These are phyloP conservation scores for Aurelia sp. DNA, from an alignment of 30 jellyfish, hydroid and myxozoan genomes.

Conservation along the genomic window DNA sequence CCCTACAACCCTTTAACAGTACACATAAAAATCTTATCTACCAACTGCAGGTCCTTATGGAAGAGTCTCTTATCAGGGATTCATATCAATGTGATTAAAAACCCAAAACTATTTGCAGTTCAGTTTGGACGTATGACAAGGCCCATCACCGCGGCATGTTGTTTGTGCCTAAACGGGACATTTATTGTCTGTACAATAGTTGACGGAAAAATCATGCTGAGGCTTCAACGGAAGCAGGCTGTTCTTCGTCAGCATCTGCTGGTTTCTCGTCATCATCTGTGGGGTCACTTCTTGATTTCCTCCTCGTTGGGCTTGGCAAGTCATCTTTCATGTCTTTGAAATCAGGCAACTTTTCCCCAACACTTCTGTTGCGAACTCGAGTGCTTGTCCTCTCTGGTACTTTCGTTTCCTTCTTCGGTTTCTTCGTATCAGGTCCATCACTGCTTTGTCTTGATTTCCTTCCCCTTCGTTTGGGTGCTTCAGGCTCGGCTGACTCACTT, in stretches of 20 bases:
- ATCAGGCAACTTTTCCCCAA: constrained; percentile 72
- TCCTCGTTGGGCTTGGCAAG: constrained; percentile 62
- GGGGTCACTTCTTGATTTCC: constrained; percentile 59
- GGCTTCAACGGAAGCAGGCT: constrained; percentile 47
- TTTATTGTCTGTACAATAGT: too few relatives aligned
- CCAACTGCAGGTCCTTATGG: too few relatives aligned
- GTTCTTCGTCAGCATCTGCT: constrained; percentile 31
- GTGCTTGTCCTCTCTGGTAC: constrained; percentile 73
- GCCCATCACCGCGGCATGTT: too few relatives aligned
- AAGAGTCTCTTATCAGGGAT: too few relatives aligned
- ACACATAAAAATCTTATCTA: too few relatives aligned
- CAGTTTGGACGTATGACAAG: too few relatives aligned
- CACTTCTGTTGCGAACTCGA: constrained; percentile 64
- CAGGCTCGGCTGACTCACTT: constrained; percentile 11
- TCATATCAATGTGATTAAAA: too few relatives aligned
- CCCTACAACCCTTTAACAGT: too few relatives aligned
- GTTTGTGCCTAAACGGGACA: too few relatives aligned
- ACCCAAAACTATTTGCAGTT: too few relatives aligned
- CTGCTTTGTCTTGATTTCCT: constrained; percentile 51
- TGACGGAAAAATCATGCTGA: too few relatives aligned
- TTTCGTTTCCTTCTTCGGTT: constrained; percentile 59
- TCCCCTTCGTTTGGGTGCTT: constrained; percentile 66
- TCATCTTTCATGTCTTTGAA: constrained; percentile 71
- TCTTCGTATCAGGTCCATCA: constrained; percentile 73
- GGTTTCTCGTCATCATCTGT: constrained; percentile 53